Percentiles rank a stretch among this genome's conserved stretches.
Conservation (phyloP, 2,888 invertebrate species). For the Oscheius sp. region DNA sequence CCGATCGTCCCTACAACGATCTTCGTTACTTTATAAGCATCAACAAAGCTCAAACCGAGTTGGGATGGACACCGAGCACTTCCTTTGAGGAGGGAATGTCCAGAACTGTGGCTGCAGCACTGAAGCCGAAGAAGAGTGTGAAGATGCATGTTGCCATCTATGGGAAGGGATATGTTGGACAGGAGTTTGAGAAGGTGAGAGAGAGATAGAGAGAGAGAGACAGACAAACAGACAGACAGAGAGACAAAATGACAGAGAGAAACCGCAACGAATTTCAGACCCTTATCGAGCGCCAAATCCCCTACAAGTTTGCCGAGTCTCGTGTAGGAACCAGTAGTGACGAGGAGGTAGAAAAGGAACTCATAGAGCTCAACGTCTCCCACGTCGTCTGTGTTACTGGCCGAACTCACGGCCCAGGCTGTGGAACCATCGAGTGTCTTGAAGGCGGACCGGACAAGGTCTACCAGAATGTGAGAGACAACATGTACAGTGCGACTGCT, state of each 20-base stretch:
- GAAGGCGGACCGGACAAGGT: conserved; percentile 71
- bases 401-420: conserved; percentile 58
- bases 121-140: conserved; percentile 54
- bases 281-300: conserved; percentile 56
- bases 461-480: conserved; percentile 70
- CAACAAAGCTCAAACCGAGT: conserved; percentile 62
- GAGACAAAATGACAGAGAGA: no score
- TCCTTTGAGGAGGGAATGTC: conserved; percentile 69
- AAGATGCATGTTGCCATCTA: conserved; percentile 69
- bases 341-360: conserved; percentile 64
- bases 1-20: conserved; percentile 72
- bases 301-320: conserved; percentile 60
- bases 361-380: conserved; percentile 63
- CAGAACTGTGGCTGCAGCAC: conserved; percentile 61
- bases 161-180: conserved; percentile 61
- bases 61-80: conserved; percentile 67
- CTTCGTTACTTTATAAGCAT: conserved; percentile 70
- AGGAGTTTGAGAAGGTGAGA: conserved; percentile 33
- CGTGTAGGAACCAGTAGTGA: conserved; percentile 64
- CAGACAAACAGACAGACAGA: conserved; percentile 33
- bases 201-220: conserved; percentile 49
- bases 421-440: conserved; percentile 66
- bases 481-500: conserved; percentile 67
- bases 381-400: conserved; percentile 73
- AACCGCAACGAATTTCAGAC: conserved; percentile 25